phyloP scores from a whole-genome alignment of 1,140 invertebrate genomes.

The Fopius arisanus region DNA sequence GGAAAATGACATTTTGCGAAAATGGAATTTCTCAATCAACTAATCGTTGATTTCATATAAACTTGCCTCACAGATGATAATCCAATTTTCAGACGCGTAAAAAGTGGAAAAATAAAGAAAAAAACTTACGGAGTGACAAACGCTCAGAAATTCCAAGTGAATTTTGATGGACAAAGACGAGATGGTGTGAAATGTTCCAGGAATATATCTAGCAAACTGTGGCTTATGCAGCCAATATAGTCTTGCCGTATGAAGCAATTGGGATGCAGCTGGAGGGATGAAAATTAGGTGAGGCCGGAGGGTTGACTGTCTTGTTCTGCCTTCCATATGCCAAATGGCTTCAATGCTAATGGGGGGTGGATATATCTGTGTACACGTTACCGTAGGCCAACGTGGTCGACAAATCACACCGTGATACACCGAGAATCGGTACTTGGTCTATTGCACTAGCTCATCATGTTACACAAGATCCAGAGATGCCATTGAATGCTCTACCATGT shows the following conservation, averaged over 20 bases:
- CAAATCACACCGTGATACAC: conserved; percentile 16
- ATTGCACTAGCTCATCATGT: background rate
- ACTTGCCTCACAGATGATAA: no score
- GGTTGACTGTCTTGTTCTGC: background rate
- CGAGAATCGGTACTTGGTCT: background rate
- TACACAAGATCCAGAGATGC: background rate
- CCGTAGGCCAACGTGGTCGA: background rate
- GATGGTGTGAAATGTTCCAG: no score
- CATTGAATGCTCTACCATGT: background rate
- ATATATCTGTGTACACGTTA: background rate
- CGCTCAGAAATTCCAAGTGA: no score
- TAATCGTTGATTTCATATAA: no score
- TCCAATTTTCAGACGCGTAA: no score
- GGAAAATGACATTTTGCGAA: no score
- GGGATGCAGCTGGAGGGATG: background rate
- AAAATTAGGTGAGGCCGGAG: background rate
- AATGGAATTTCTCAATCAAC: no score
- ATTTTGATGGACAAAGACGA: no score
- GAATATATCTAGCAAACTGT: background rate
- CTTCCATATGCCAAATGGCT: conserved; percentile 3
- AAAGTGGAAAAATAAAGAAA: no score
- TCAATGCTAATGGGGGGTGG: background rate
- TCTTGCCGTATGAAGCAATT: background rate
- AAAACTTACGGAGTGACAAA: no score
- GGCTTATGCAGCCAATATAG: background rate